These are phyloP conservation scores for Phengaris arion DNA, from an alignment of 2,888 invertebrate genomes.

Conservation along the genomic window DNA sequence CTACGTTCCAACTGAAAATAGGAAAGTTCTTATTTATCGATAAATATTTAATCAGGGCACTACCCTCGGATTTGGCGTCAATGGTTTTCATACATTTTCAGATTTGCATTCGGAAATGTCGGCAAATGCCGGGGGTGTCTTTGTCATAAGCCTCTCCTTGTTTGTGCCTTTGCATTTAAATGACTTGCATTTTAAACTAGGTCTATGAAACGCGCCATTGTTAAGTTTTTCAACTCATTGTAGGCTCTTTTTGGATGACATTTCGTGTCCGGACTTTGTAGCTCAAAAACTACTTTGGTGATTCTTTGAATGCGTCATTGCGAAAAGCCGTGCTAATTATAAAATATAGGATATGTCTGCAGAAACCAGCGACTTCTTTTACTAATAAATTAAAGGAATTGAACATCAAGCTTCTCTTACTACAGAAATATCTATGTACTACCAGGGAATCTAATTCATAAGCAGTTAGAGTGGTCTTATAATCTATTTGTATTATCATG, in stretches of 20 bases:
- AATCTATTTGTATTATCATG: no score
- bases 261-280: conserved; percentile 13
- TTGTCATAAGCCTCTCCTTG: conserved; percentile 18
- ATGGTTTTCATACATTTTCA: background rate
- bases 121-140: conserved; percentile 5
- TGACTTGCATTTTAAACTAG: conserved; percentile 29
- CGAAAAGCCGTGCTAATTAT: background rate
- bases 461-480: no score
- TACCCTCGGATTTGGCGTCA: background rate
- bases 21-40: no score
- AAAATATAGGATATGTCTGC: background rate
- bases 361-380: no score
- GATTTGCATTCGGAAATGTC: conserved; percentile 27
- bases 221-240: conserved; percentile 25
- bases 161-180: conserved; percentile 28
- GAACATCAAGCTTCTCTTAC: no score
- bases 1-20: no score
- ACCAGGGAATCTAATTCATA: no score
- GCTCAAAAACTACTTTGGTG: conserved; percentile 10
- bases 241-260: conserved; percentile 12
- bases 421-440: no score
- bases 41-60: background rate
- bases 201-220: conserved; percentile 23
- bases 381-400: no score
- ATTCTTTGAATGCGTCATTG: background rate